Percentiles rank a stretch among this genome's conserved stretches.
Conservation (phyloP, 2,113 vertebrate species). For the Mastomys coucha region DNA sequence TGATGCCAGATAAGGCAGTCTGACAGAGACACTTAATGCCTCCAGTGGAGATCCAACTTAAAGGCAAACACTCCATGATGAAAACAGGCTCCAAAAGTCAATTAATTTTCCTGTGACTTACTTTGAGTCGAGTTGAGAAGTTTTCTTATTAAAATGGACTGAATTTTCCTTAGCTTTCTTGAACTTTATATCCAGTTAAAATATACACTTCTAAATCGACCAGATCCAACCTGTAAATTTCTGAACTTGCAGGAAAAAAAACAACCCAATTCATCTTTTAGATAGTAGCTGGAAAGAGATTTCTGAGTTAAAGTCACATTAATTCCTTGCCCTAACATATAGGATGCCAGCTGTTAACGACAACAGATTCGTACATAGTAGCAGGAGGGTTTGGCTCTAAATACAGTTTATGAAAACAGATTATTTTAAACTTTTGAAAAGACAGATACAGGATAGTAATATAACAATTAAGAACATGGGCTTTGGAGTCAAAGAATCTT, state of each 20-base stretch:
- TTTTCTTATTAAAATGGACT: background rate
- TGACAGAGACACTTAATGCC: background rate
- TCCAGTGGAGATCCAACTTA: background rate
- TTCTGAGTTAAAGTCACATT: conserved; percentile 7
- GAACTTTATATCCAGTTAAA: conserved; percentile 2
- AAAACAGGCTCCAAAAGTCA: background rate
- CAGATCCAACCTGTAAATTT: background rate
- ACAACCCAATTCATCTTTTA: background rate
- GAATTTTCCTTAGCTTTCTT: background rate
- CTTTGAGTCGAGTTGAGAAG: conserved; percentile 15
- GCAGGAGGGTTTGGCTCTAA: background rate
- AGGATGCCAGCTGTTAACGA: background rate
- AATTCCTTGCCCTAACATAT: background rate
- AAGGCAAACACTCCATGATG: background rate
- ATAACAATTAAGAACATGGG: background rate
- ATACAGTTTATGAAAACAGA: background rate
- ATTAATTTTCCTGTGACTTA: conserved; percentile 40
- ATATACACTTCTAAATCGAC: background rate
- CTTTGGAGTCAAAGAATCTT: background rate
- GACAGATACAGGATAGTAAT: background rate
- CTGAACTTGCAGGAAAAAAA: background rate
- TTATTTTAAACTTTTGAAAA: background rate
- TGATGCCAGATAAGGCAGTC: too few relatives aligned
- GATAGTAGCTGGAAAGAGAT: background rate
- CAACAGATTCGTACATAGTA: background rate